Evolutionary conservation across 2,113 vertebrate genomes (phyloP).

Genomic region (Thymallus thymallus): DNA sequence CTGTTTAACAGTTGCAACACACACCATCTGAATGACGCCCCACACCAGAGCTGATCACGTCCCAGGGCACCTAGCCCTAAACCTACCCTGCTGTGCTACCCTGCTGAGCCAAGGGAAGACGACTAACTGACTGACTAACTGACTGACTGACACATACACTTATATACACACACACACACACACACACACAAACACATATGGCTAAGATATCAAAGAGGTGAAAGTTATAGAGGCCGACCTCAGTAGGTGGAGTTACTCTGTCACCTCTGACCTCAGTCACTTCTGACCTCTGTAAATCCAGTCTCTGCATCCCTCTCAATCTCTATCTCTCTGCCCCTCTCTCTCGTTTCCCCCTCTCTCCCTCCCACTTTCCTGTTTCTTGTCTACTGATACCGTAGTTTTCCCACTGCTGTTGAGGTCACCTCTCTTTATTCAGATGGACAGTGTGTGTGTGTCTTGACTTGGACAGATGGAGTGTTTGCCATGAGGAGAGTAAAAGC

Average conservation of each 20-base stretch:
- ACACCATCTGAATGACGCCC: background rate
- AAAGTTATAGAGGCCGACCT: background rate
- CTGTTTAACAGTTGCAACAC: conserved; percentile 1
- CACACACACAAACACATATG: background rate
- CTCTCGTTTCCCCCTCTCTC: background rate
- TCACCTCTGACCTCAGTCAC: no score
- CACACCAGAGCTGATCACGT: background rate
- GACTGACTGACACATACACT: conserved; percentile 23
- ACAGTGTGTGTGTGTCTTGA: conserved; percentile 21
- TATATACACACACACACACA: background rate
- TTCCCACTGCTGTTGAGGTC: background rate
- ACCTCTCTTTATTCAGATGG: conserved; percentile 19
- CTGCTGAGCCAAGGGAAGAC: background rate
- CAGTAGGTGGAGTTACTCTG: no score
- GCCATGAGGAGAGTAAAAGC: conserved; percentile 42
- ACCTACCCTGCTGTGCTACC: background rate
- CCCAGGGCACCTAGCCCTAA: no score
- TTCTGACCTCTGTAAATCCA: no score
- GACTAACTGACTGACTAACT: conserved; percentile 13
- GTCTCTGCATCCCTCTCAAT: background rate
- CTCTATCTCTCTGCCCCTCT: background rate
- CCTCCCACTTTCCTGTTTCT: background rate
- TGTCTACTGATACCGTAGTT: background rate
- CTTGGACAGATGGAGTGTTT: conserved; percentile 19
- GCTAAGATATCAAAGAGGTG: background rate